Base-by-base conservation (phyloP, 2,113 vertebrate genomes). In the Caloenas nicobarica region DNA sequence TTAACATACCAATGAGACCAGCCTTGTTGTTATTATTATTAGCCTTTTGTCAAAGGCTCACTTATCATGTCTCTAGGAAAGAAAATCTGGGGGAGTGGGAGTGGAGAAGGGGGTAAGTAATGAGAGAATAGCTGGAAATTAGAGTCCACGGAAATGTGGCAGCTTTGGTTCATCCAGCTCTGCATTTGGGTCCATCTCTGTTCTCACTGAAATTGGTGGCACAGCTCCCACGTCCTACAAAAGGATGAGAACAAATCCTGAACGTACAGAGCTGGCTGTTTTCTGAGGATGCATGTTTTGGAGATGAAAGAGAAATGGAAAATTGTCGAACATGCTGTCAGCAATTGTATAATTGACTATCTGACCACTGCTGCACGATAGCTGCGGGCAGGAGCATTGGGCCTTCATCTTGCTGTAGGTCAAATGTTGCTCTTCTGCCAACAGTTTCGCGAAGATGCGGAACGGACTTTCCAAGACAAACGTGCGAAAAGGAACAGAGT, bases 381-480 rank as follows among this genome's bases (percentile, higher is more conserved):
- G 73, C 65, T 74, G 60, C 92, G 80, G 88, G 92, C 26, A 23
- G 61, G 70, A 94, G n/a, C 10, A 10, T 5, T 38, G 56, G 64
- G 36, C 34, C 76, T 58, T 89, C 60, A 77, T 71, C 87, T 94
- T 48, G 11, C 72, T 88, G 78, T 56, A 86, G 88, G 62, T 86
- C 56, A 58, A 51, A 25, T 19, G 4, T 36, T 84, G n/a, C 76
- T 73, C 58, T 83, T 71, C 48, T 48, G 73, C 14, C 1, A 12
- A 11, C 31, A 66, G 44, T 36, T 53, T 34, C 84, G 88, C 68
- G 78, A 96, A 97, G 84, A 86, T 53, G 50, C 23, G 88, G 73
- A 86, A 70, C 42, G 72, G 70, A 16, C 77, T 92, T 95, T 73
- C 86, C 84, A 91, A 96, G 76, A 94, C 78, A 97, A 95, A 94